phyloP scores from a whole-genome alignment of 1,140 invertebrate genomes.

The Maniola jurtina region DNA sequence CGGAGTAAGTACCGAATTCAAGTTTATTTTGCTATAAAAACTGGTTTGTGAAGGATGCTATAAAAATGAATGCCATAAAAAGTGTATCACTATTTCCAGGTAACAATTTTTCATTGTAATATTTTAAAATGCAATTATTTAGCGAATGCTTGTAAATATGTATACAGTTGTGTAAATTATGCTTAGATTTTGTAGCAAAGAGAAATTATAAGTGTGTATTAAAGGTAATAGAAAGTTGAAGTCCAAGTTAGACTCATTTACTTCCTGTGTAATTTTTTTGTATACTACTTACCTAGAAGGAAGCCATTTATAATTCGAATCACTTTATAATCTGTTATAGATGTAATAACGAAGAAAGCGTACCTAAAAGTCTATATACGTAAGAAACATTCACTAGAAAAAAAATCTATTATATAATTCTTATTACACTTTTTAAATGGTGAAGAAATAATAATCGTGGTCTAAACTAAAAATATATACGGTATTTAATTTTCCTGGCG shows the following conservation, averaged over 20 bases:
- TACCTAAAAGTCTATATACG: background rate
- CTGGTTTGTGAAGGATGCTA: background rate
- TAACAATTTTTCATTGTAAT: background rate
- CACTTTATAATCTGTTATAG: background rate
- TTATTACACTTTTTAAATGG: too few relatives aligned
- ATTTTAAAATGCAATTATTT: background rate
- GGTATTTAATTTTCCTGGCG: too few relatives aligned
- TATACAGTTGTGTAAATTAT: too few relatives aligned
- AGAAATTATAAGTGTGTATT: too few relatives aligned
- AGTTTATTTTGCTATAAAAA: background rate
- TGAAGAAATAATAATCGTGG: too few relatives aligned
- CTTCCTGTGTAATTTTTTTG: background rate
- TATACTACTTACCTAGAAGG: background rate
- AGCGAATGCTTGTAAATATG: too few relatives aligned
- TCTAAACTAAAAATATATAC: too few relatives aligned
- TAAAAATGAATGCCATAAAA: background rate
- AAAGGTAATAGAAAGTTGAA: too few relatives aligned
- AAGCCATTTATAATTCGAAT: background rate
- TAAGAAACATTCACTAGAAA: too few relatives aligned
- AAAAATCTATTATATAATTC: too few relatives aligned
- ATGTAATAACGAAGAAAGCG: background rate
- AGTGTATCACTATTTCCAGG: background rate
- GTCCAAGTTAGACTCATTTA: background rate
- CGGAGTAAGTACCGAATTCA: background rate
- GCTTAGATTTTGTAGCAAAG: too few relatives aligned